These are phyloP conservation scores for Epistrophe grossulariae DNA, from an alignment of 2,888 invertebrate genomes.

Conservation along the genomic window DNA sequence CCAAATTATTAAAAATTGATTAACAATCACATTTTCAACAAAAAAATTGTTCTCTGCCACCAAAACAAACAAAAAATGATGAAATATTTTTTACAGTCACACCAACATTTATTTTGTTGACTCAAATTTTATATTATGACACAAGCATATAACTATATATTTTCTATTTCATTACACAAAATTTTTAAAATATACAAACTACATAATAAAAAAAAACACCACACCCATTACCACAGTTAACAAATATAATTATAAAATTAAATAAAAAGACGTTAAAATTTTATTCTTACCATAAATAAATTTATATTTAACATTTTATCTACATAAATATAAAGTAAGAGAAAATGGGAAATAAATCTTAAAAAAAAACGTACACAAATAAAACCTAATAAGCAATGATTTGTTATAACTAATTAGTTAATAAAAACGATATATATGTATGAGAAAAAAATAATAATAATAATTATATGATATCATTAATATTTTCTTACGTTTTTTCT, in stretches of 20 bases:
- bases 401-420: conserved; percentile 51
- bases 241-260: conserved; percentile 59
- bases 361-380: conserved; percentile 38
- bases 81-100: conserved; percentile 33
- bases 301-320: conserved; percentile 15
- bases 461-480: conserved; percentile 45
- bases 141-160: conserved; percentile 1
- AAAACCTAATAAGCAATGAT: conserved; percentile 64
- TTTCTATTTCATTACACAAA: conserved; percentile 58
- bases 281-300: conserved; percentile 42
- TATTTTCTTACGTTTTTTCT: conserved; percentile 61
- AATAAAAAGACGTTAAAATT: conserved; percentile 40
- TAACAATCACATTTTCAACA: conserved; percentile 21
- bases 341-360: not conserved
- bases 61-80: conserved; percentile 20
- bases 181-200: not conserved
- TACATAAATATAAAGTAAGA: conserved; percentile 34
- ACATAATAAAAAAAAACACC: conserved; percentile 23
- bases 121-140: conserved; percentile 6
- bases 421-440: conserved; percentile 34
- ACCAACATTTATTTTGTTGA: conserved; percentile 20
- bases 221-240: conserved; percentile 63
- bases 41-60: conserved; percentile 41
- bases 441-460: conserved; percentile 51
- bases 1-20: conserved; percentile 21